These are phyloP conservation scores for Meteorus colon DNA, from an alignment of 2,888 invertebrate species.

Conservation along the genomic window DNA sequence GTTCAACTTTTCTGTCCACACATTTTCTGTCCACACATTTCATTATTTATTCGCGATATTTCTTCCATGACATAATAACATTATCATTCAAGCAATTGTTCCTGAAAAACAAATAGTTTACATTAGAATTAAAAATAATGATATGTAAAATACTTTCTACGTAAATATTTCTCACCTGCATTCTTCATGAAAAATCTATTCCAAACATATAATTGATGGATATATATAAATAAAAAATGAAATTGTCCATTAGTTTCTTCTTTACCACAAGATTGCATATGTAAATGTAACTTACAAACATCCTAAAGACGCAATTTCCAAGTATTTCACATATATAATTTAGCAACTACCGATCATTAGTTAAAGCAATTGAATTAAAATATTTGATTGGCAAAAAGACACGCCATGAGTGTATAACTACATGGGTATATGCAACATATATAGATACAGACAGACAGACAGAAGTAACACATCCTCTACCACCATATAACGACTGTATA, in stretches of 20 bases:
- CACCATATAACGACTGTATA: conserved; percentile 52
- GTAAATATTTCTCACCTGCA: too few species aligned
- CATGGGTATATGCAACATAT: not conserved
- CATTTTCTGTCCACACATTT: too few species aligned
- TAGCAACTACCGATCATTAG: conserved; percentile 64
- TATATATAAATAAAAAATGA: too few species aligned
- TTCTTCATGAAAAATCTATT: too few species aligned
- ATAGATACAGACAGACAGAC: not conserved
- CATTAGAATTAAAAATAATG: too few species aligned
- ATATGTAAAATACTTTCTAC: too few species aligned
- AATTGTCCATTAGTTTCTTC: too few species aligned
- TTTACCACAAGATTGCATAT: conserved; percentile 28
- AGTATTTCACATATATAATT: conserved; percentile 57
- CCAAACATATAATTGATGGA: too few species aligned
- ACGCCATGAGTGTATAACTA: conserved; percentile 27
- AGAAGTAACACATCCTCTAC: conserved; percentile 34
- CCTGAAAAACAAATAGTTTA: too few species aligned
- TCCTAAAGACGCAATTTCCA: conserved; percentile 42
- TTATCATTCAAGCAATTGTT: not conserved
- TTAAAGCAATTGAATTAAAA: conserved; percentile 70
- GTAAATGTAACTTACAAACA: conserved; percentile 59
- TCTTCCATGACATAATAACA: not conserved
- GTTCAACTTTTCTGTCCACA: too few species aligned
- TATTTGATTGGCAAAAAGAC: conserved; percentile 70
- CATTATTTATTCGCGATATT: too few species aligned